These are phyloP conservation scores for Stegana nigrithorax DNA, from an alignment of 2,888 invertebrate species.

Conservation along the genomic window DNA sequence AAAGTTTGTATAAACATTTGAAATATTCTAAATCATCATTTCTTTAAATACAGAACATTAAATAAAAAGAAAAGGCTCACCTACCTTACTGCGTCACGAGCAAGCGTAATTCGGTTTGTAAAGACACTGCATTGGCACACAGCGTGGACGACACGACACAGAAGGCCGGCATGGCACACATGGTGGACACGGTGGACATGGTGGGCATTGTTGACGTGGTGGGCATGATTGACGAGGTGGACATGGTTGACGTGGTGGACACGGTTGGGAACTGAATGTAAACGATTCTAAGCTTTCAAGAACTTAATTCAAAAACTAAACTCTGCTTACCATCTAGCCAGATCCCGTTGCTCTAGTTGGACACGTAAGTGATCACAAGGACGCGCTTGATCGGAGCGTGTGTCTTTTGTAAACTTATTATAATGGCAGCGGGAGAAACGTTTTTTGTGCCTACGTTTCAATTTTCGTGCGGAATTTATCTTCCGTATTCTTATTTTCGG, in stretches of 20 bases:
- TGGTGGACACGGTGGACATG: neutral
- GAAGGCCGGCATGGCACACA: neutral
- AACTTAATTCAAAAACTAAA: constrained; percentile 2
- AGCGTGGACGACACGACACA: neutral
- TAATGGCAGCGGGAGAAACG: too few species aligned
- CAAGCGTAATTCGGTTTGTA: neutral
- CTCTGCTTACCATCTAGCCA: constrained; percentile 33
- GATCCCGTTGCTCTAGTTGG: constrained; percentile 50
- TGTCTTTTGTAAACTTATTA: too few species aligned
- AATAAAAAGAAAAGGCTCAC: neutral
- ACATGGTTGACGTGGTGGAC: too few species aligned
- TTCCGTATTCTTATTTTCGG: neutral
- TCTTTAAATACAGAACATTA: neutral
- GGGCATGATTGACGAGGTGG: too few species aligned
- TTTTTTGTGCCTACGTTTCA: neutral
- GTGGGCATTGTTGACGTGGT: neutral
- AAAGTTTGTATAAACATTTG: neutral
- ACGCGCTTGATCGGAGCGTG: constrained; percentile 46
- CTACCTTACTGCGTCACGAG: too few species aligned
- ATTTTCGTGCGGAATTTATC: neutral
- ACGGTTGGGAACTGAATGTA: too few species aligned
- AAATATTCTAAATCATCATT: neutral
- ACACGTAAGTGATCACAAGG: constrained; percentile 54
- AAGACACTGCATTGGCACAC: neutral
- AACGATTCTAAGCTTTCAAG: neutral